A percentile compares a stretch with the other conserved stretches of the same genome.
Evolutionary conservation across 1,140 invertebrate genomes (phyloP).

Genomic region (Trachymyrmex cornetzi): DNA sequence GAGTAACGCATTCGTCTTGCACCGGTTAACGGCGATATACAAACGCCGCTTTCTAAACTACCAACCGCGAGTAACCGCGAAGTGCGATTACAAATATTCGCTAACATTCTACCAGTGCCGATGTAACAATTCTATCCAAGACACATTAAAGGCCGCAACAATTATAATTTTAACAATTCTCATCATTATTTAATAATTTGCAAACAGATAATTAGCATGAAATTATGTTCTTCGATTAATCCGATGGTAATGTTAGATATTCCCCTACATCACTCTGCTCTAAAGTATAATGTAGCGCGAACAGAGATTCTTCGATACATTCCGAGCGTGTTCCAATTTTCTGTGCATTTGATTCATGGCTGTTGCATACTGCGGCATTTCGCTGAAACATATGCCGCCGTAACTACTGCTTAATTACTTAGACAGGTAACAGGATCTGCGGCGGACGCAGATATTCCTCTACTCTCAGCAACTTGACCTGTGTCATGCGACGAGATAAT

Average conservation of each 20-base stretch:
- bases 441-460: slow-evolving; percentile 68
- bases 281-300: slow-evolving; percentile 23
- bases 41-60: slow-evolving; percentile 36
- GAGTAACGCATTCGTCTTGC: slow-evolving; percentile 55
- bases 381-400: slow-evolving; percentile 71
- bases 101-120: neutral
- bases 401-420: slow-evolving; percentile 79
- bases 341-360: slow-evolving; percentile 51
- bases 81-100: neutral
- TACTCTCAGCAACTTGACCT: slow-evolving; percentile 75
- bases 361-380: slow-evolving; percentile 54
- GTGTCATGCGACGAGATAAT: slow-evolving; percentile 73
- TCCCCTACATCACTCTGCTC: neutral
- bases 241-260: neutral
- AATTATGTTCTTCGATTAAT: slow-evolving; percentile 7
- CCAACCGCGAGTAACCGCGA: neutral
- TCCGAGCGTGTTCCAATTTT: slow-evolving; percentile 56
- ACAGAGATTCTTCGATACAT: slow-evolving; percentile 51
- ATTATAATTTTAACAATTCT: neutral
- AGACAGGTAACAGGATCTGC: slow-evolving; percentile 72
- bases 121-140: neutral
- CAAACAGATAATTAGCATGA: neutral
- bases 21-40: slow-evolving; percentile 48
- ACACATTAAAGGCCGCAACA: neutral
- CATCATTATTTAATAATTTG: neutral